These are phyloP conservation scores for Epistrophella euchroma DNA, from an alignment of 2,888 invertebrate genomes.

Conservation along the genomic window DNA sequence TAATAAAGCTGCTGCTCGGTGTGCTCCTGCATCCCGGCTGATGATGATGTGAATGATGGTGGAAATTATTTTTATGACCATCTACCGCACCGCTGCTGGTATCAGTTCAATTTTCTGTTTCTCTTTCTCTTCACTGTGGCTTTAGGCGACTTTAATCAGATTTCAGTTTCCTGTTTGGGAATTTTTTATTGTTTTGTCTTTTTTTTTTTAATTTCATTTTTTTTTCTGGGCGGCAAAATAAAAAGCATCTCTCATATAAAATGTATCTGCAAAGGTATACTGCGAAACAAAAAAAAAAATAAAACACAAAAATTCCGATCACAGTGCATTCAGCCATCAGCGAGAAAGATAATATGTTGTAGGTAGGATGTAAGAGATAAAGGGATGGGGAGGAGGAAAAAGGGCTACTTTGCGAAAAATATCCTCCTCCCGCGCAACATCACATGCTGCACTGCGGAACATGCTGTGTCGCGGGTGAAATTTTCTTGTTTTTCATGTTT, in stretches of 20 bases:
- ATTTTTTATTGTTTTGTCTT: constrained; percentile 27
- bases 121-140: constrained; percentile 43
- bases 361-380: neutral
- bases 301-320: constrained; percentile 60
- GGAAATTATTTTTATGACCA: constrained; percentile 73
- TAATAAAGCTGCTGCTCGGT: neutral
- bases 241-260: constrained; percentile 42
- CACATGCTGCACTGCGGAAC: constrained; percentile 26
- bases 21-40: constrained; percentile 33
- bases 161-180: constrained; percentile 70
- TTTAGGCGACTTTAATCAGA: constrained; percentile 72
- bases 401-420: constrained; percentile 33
- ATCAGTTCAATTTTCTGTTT: constrained; percentile 19
- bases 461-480: constrained; percentile 70
- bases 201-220: constrained; percentile 8
- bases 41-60: constrained; percentile 70
- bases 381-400: neutral
- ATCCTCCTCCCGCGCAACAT: constrained; percentile 67
- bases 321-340: constrained; percentile 42
- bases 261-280: constrained; percentile 64
- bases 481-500: constrained; percentile 76
- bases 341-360: constrained; percentile 15
- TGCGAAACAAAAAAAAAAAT: constrained; percentile 25
- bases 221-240: constrained; percentile 49
- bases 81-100: constrained; percentile 28